Conservation (phyloP, 2,888 invertebrate genomes). For the Tenthredo distinguenda region DNA sequence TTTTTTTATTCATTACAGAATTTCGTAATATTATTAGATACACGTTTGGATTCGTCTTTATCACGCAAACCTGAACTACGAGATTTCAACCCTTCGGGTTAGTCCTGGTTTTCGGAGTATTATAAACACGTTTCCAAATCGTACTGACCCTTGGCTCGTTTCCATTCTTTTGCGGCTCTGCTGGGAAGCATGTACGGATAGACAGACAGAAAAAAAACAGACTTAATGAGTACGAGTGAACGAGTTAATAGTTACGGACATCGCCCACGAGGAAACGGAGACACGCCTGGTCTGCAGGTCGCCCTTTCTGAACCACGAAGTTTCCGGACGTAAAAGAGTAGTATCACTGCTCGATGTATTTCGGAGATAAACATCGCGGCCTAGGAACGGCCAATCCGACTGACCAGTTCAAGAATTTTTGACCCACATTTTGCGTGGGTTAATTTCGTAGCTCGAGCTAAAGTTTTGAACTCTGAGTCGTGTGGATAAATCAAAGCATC, state of each 20-base stretch:
- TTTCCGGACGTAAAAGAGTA: conserved; percentile 43
- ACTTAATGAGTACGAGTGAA: conserved; percentile 37
- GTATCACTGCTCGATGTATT: conserved; percentile 22
- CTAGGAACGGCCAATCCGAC: neutral
- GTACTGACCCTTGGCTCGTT: neutral
- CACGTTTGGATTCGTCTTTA: neutral
- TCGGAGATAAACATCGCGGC: conserved; percentile 18
- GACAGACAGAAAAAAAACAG: conserved; percentile 8
- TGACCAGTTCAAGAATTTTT: neutral
- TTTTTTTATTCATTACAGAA: neutral
- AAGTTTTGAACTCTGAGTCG: neutral
- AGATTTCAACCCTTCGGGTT: neutral
- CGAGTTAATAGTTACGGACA: conserved; percentile 49
- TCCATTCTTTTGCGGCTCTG: neutral
- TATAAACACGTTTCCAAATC: neutral
- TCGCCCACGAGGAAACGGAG: conserved; percentile 73
- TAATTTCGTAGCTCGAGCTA: neutral
- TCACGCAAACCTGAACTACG: neutral
- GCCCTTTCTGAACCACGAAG: conserved; percentile 46
- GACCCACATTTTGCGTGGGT: neutral
- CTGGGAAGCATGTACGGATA: neutral
- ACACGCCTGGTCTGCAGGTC: conserved; percentile 72
- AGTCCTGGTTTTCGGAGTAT: neutral
- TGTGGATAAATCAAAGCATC: neutral
- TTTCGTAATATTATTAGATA: neutral